These are phyloP conservation scores for Ypsolopha scabrella DNA, from an alignment of 2,888 invertebrate genomes.

Conservation along the genomic window DNA sequence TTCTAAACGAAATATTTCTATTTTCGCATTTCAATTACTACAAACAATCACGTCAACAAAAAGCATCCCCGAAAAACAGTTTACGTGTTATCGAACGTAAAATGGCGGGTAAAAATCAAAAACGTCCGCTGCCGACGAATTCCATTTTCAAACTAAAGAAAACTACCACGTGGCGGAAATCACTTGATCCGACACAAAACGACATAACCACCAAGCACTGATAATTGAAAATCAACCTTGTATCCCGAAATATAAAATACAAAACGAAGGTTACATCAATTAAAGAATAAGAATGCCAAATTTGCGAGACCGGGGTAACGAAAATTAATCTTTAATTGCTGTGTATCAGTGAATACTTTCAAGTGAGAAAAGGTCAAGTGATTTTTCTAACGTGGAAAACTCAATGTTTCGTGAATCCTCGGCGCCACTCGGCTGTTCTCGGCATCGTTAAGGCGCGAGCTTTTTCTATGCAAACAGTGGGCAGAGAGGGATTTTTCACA, in stretches of 20 bases:
- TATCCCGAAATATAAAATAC: neutral
- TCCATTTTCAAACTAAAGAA: conserved; percentile 43
- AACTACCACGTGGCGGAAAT: conserved; percentile 38
- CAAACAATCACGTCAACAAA: too few relatives aligned
- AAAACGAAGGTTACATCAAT: neutral
- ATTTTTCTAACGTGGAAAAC: neutral
- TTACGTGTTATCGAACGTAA: too few relatives aligned
- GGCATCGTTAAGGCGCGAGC: conserved; percentile 4
- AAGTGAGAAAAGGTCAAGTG: neutral
- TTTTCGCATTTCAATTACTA: too few relatives aligned
- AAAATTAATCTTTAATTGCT: neutral
- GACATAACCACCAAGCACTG: conserved; percentile 8
- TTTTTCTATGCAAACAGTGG: conserved; percentile 1
- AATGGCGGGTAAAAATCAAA: neutral
- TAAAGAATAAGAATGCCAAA: neutral
- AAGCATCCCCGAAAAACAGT: too few relatives aligned
- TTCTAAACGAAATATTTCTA: too few relatives aligned
- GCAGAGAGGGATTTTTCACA: neutral
- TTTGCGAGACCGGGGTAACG: neutral
- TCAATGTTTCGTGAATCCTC: neutral
- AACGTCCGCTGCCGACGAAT: conserved; percentile 2
- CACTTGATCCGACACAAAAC: conserved; percentile 14
- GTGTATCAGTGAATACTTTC: neutral
- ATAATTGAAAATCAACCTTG: neutral
- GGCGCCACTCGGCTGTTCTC: neutral